phyloP scores from a whole-genome alignment of 30 jellyfish, hydroid and myxozoan genomes.

The Aurelia aurita complex sp. Pacific region DNA sequence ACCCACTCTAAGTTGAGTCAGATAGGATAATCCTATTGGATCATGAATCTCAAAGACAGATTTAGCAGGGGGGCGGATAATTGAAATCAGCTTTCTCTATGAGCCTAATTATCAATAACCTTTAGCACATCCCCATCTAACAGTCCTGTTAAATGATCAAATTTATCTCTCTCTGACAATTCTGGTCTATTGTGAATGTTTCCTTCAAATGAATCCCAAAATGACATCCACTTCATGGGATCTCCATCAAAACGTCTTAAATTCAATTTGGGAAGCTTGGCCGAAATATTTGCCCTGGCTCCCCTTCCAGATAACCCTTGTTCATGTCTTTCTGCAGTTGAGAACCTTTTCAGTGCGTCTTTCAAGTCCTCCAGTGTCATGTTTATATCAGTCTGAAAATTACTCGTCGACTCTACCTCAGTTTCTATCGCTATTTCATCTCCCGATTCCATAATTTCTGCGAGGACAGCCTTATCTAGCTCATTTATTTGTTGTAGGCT shows the following conservation, averaged over 20 bases:
- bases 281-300: background rate
- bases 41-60: no score
- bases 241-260: constrained; percentile 2
- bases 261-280: background rate
- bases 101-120: no score
- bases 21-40: no score
- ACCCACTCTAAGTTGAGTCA: no score
- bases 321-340: no score
- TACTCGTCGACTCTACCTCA: background rate
- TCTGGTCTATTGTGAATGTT: constrained; percentile 1
- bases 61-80: no score
- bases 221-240: background rate
- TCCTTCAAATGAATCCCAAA: constrained; percentile 22
- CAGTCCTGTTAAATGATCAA: background rate
- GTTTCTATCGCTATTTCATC: constrained; percentile 9
- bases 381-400: background rate
- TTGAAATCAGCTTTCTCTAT: no score
- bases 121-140: background rate
- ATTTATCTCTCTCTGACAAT: constrained; percentile 5
- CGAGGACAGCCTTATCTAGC: background rate
- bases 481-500: constrained; percentile 1
- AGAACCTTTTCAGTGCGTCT: no score
- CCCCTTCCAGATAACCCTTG: background rate
- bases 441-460: constrained; percentile 3
- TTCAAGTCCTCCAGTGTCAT: constrained; percentile 1